These are phyloP conservation scores for Eurosta solidaginis DNA, from an alignment of 1,140 invertebrate species.

Conservation along the genomic window DNA sequence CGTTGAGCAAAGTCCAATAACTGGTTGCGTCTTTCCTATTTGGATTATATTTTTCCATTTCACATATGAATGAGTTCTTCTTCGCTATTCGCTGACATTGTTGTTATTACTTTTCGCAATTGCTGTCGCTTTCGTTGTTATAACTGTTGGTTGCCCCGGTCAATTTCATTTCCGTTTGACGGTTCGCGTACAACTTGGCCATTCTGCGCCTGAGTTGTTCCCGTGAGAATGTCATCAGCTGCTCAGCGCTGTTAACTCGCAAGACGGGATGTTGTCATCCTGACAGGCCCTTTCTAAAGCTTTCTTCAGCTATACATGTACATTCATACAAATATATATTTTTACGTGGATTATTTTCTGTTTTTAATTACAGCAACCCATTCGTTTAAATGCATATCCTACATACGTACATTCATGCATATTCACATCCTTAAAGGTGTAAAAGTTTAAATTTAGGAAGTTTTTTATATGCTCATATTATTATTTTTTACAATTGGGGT, in stretches of 20 bases:
- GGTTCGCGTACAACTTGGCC: not conserved
- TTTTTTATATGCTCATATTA: too few species aligned
- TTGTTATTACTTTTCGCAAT: slow-evolving; percentile 1
- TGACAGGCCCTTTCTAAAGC: not conserved
- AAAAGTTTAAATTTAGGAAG: too few species aligned
- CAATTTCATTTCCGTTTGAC: slow-evolving; percentile 16
- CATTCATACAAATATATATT: not conserved
- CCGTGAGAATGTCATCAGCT: slow-evolving; percentile 19
- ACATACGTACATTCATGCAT: too few species aligned
- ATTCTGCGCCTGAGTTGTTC: slow-evolving; percentile 8
- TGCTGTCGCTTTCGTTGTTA: not conserved
- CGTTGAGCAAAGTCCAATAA: not conserved
- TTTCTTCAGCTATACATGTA: not conserved
- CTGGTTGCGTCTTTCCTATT: not conserved
- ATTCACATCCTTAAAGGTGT: too few species aligned
- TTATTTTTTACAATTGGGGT: too few species aligned
- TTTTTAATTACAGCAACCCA: slow-evolving; percentile 21
- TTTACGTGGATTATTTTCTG: not conserved
- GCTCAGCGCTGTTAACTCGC: not conserved
- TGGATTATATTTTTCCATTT: slow-evolving; percentile 34
- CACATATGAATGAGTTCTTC: slow-evolving; percentile 30
- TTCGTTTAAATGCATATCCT: not conserved
- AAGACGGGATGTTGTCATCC: not conserved
- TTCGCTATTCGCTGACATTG: not conserved
- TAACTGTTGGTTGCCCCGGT: not conserved